Evolutionary conservation across 2,888 invertebrate genomes (phyloP).

Genomic region (Nowickia ferox): DNA sequence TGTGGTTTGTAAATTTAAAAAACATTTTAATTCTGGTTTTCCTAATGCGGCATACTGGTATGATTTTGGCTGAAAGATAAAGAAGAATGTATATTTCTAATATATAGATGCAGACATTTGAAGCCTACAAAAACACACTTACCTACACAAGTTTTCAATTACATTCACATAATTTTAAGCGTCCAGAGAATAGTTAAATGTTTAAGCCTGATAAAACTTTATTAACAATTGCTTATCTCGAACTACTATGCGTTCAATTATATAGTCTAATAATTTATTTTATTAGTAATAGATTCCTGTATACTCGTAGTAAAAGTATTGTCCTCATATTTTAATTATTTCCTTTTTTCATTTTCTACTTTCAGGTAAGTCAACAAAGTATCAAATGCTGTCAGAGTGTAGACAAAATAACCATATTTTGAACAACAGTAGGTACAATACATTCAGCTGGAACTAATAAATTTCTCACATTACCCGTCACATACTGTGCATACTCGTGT

Average conservation of each 20-base stretch:
- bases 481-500: not conserved
- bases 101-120: slow-evolving; percentile 14
- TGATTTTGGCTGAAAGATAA: slow-evolving; percentile 76
- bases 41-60: slow-evolving; percentile 49
- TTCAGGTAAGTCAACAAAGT: slow-evolving; percentile 57
- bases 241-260: slow-evolving; percentile 1
- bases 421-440: slow-evolving; percentile 47
- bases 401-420: slow-evolving; percentile 19
- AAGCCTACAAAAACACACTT: not conserved
- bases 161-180: not conserved
- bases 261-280: slow-evolving; percentile 38
- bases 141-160: slow-evolving; percentile 20
- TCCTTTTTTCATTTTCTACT: slow-evolving; percentile 32
- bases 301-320: not conserved
- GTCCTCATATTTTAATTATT: slow-evolving; percentile 42
- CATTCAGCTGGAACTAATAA: slow-evolving; percentile 49
- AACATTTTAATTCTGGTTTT: slow-evolving; percentile 74
- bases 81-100: slow-evolving; percentile 19
- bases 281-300: slow-evolving; percentile 14
- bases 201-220: slow-evolving; percentile 24
- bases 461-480: slow-evolving; percentile 59
- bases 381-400: slow-evolving; percentile 1
- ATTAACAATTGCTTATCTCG: slow-evolving; percentile 34
- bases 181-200: not conserved
- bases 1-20: slow-evolving; percentile 76